Percentiles rank a stretch among this genome's conserved stretches.
phyloP scores from a whole-genome alignment of 2,113 vertebrate species.

The Phyllopteryx taeniolatus region DNA sequence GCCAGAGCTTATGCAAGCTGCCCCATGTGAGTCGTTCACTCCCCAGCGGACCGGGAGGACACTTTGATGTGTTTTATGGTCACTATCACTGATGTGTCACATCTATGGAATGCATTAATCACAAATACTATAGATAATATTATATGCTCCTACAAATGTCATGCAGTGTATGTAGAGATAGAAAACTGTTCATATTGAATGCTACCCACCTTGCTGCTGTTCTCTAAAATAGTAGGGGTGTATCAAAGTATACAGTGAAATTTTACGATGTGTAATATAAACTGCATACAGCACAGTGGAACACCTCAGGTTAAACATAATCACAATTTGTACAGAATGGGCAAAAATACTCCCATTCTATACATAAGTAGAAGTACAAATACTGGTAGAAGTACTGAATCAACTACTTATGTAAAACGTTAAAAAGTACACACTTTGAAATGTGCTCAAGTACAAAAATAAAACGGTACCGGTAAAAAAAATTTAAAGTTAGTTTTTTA shows the following conservation, averaged over 20 bases:
- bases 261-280: not conserved
- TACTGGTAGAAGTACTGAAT: not conserved
- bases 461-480: too few relatives aligned
- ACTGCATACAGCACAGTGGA: not conserved
- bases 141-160: slow-evolving; percentile 3
- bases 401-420: too few relatives aligned
- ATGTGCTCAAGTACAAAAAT: too few relatives aligned
- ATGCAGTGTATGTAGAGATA: slow-evolving; percentile 6
- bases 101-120: slow-evolving; percentile 18
- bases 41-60: slow-evolving; percentile 32
- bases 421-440: too few relatives aligned
- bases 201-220: not conserved
- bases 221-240: not conserved
- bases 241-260: not conserved
- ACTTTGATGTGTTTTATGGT: slow-evolving; percentile 29
- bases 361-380: not conserved
- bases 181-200: slow-evolving; percentile 5
- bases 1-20: slow-evolving; percentile 71
- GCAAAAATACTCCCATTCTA: not conserved
- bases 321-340: not conserved
- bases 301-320: not conserved
- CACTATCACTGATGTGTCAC: slow-evolving; percentile 27
- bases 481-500: too few relatives aligned
- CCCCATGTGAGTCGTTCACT: slow-evolving; percentile 53
- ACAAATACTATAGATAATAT: not conserved